Evolutionary conservation across 1,140 invertebrate genomes (phyloP), one percentile per base, ranked within the genome.

Genomic region (Trichoplusia ni): DNA sequence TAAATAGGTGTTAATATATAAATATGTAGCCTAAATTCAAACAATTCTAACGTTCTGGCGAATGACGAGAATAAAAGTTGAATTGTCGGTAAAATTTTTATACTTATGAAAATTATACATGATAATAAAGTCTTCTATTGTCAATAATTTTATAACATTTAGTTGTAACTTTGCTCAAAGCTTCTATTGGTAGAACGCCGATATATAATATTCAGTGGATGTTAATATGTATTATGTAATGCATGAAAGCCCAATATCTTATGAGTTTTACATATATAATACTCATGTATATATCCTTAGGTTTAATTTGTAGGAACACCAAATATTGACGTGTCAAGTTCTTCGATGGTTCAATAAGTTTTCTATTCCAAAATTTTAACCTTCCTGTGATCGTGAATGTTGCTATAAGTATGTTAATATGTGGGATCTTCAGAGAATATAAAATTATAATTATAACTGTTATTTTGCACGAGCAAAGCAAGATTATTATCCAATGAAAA

Each of bases 341-440:
- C 72, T 83, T 79, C 65, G 69, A 75, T 77, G 75, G 51, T 82
- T 75, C 77, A 81, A 77, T 86, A 84, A 84, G 76, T 90, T 90
- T 88, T 86, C 80, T 90, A 90, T 88, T 86, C 87, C 82, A 82
- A 86, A 81, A 82, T 87, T 86, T 89, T 87, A 78, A 87, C 85
- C 83, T 90, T 86, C 87, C 87, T 88, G 87, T 88, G 84, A 87
- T 86, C 69, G 87, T 90, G 82, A 71, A 86, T 84, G 84, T 89
- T 86, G 84, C 84, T 87, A 87, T 83, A 84, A 81, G 75, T 85
- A 84, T 83, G 75, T 80, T 81, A 82, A 81, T 84, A 85, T 77
- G 76, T 82, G 80, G 75, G 63, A 81, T 85, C 82, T 86, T 86
- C 78, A 82, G 79, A 77, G 64, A 77, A 83, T 72, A 79, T 76